These are phyloP conservation scores for Marronus borbonicus DNA, from an alignment of 2,888 invertebrate genomes.

Conservation along the genomic window DNA sequence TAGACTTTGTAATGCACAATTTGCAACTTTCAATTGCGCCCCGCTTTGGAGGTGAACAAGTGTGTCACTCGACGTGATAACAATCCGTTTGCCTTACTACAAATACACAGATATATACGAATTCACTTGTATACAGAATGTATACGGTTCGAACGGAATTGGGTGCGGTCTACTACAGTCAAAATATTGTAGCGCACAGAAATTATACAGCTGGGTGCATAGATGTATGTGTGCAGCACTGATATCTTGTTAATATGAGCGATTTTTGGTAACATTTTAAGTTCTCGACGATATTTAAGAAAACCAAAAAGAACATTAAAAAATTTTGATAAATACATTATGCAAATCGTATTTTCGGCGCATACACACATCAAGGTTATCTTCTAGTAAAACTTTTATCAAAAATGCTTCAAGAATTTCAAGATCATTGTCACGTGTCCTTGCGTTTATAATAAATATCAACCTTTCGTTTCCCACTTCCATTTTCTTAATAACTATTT, in stretches of 20 bases:
- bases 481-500: no score
- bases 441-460: no score
- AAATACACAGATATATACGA: slow-evolving; percentile 12
- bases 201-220: background rate
- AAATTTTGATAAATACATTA: no score
- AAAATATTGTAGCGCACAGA: background rate
- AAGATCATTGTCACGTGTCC: no score
- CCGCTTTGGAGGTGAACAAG: slow-evolving; percentile 47
- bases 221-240: background rate
- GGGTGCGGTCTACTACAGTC: slow-evolving; percentile 2
- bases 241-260: background rate
- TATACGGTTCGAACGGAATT: background rate
- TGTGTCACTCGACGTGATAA: slow-evolving; percentile 38
- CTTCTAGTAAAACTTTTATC: no score
- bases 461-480: no score
- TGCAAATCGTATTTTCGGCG: no score
- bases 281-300: background rate
- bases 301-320: no score
- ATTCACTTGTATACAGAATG: background rate
- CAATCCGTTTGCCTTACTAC: slow-evolving; percentile 42
- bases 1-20: slow-evolving; percentile 44
- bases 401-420: no score
- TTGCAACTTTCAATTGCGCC: slow-evolving; percentile 45
- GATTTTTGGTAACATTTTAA: background rate
- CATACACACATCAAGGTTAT: no score